Base-by-base conservation (phyloP, 2,888 invertebrate species). In the Didymodactylos carnosus region DNA sequence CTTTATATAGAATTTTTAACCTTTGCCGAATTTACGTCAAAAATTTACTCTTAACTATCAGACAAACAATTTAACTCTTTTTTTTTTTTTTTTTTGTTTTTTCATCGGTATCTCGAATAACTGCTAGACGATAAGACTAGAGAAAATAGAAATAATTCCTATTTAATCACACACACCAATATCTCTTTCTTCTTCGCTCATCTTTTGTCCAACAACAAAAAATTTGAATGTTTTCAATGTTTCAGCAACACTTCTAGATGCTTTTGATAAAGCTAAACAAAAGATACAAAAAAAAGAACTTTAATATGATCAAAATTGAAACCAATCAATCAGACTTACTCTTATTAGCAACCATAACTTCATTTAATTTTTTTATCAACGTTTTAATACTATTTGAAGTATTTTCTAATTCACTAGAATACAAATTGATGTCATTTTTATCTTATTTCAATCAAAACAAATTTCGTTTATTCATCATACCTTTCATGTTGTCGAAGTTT, bases 341-440 rank as follows among this genome's bases (percentile, higher is more conserved):
- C 88, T 89, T 91, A 72, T 94, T 92, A 75, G 94, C 92, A 82
- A 88, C 88, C 80, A 95, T 88, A 80, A 97, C 88, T 86, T 95
- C 94, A 86, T 94, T 93, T 80, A 95, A 92, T 87, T 95, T 94
- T 84, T 91, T 92, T 83, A 94, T 91, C 81, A 97, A 89, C 78
- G 90, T 88, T 86, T 97, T 97, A 84, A 98, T 95, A 85, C 93
- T 92, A 83, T 92, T 91, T 86, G 92, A 94, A 79, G 95, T 95
- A 83, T 90, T 90, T 81, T 95, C 94, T 81, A 97, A 87, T 86
- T 95, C 95, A 62, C 84, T n/a, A n/a, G n/a, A n/a, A n/a, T n/a
- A n/a, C n/a, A n/a, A n/a, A n/a, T n/a, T n/a, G n/a, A n/a, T n/a
- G n/a, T n/a, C n/a, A n/a, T n/a, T n/a, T n/a, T n/a, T n/a, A n/a